Base-by-base conservation (phyloP, 2,797 vertebrate genomes). In the Petrocephalus schoutedeni region DNA sequence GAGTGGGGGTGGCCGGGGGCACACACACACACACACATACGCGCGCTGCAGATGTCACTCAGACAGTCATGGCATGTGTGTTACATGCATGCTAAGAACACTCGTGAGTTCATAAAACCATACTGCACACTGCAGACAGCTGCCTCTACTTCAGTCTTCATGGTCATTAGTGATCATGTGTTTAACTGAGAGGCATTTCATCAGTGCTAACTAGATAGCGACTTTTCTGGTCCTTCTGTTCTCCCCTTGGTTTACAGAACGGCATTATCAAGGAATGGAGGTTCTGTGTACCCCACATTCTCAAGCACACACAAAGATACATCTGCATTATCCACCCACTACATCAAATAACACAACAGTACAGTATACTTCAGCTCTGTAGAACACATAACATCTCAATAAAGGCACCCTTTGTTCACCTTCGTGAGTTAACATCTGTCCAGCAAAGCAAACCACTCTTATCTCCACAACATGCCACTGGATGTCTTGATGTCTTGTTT, bases 121-220 rank as follows among this genome's bases (percentile, higher is more conserved):
- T 36, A n/a, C 41, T n/a, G 74, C 16, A 3, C 19, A 21, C 45
- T 45, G 74, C 19, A 21, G 16, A n/a, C 41, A 19, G 41, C 19
- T 84, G 58, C 36, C 19, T 53, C 28, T 58, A 53, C 85, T 87
- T 54, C 51, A 86, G 88, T 74, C 84, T 80, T 87, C 88, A 89
- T 91, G 94, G 92, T n/a, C 9, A 49, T 88, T 71, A 67, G 64
- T 77, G 61, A 45, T 88, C 53, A n/a, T 88, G 49, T 58, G 36
- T 86, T 88, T 86, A 86, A 86, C 77, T 88, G 88, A 61, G 83
- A 86, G 64, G 61, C 88, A 88, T 86, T 86, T 88, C 88, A 74
- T 86, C 51, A 86, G 49, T 10, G 57, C 58, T 88, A 88, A 88
- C 64, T 82, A 85, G 82, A 84, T 88, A 67, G 61, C 23, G 28